A percentile compares a stretch with the other conserved stretches of the same genome.
Evolutionary conservation across 2,113 vertebrate species (phyloP).

Genomic region (Tonatia bakeri): DNA sequence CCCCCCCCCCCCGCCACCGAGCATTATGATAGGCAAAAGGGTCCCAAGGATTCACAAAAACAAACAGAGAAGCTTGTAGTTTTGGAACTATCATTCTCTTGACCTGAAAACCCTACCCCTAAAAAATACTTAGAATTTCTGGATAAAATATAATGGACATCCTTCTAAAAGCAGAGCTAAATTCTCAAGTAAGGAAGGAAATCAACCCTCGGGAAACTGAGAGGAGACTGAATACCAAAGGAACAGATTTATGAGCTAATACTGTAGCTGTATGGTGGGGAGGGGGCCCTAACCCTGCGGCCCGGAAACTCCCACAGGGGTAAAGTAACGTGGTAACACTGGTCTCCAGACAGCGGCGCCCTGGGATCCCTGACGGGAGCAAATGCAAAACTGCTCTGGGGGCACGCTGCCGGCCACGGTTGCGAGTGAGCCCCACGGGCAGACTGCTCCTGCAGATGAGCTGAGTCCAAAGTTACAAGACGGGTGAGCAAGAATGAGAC

Average conservation of each 20-base stretch:
- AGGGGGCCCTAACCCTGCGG: fast-evolving
- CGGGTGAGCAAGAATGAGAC: background rate
- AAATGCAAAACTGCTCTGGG: background rate
- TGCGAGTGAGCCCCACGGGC: background rate
- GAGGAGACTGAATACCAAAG: background rate
- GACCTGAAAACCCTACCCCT: background rate
- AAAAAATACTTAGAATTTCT: background rate
- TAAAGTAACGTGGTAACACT: background rate
- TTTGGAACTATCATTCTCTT: background rate
- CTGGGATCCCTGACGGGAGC: background rate
- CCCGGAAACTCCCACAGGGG: background rate
- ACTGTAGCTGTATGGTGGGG: too few relatives aligned
- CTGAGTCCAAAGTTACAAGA: background rate
- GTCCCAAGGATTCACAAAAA: background rate
- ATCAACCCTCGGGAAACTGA: background rate
- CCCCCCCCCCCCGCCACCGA: background rate
- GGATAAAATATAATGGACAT: background rate
- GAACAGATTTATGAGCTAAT: background rate
- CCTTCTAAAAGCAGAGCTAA: background rate
- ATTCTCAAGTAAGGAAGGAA: background rate
- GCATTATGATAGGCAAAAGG: background rate
- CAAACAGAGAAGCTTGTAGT: background rate
- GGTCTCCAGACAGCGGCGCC: background rate
- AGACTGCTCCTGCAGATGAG: background rate
- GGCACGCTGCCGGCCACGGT: background rate